phyloP scores from a whole-genome alignment of 2,113 vertebrate species.

The Gymnobelideus leadbeateri region DNA sequence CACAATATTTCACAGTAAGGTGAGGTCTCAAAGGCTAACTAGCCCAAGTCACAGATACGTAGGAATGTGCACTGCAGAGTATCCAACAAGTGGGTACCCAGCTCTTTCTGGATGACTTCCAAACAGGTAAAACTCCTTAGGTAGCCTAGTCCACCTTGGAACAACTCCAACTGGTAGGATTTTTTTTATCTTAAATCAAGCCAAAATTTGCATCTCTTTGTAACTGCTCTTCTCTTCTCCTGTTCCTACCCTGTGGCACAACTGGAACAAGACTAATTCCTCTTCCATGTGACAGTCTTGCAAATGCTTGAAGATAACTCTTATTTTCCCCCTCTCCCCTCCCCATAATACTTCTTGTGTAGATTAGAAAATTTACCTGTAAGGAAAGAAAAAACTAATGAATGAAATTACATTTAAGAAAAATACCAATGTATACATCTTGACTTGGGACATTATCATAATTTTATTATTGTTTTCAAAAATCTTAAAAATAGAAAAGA shows the following conservation, averaged over 20 bases:
- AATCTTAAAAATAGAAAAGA: conserved; percentile 62
- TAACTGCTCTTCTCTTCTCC: not conserved
- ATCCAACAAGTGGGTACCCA: not conserved
- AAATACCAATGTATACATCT: conserved; percentile 74
- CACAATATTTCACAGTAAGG: not conserved
- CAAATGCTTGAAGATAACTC: not conserved
- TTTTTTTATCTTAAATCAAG: not conserved
- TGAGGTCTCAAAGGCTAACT: not conserved
- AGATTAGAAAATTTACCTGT: conserved; percentile 69
- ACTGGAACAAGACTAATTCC: not conserved
- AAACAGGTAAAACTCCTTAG: not conserved
- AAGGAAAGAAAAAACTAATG: conserved; percentile 68
- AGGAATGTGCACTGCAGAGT: not conserved
- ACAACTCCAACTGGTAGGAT: not conserved
- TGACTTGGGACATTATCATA: conserved; percentile 61
- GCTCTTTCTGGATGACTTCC: not conserved
- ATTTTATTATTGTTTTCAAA: conserved; percentile 67
- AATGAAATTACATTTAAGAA: conserved; percentile 64
- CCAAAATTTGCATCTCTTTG: not conserved
- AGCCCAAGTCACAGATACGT: not conserved
- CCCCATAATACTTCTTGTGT: conserved; percentile 8
- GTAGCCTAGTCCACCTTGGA: not conserved
- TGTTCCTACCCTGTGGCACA: not conserved
- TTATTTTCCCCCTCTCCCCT: not conserved
- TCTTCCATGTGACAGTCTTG: not conserved